These are phyloP conservation scores for Coreoperca whiteheadi DNA, from an alignment of 2,113 vertebrate genomes.

Conservation along the genomic window DNA sequence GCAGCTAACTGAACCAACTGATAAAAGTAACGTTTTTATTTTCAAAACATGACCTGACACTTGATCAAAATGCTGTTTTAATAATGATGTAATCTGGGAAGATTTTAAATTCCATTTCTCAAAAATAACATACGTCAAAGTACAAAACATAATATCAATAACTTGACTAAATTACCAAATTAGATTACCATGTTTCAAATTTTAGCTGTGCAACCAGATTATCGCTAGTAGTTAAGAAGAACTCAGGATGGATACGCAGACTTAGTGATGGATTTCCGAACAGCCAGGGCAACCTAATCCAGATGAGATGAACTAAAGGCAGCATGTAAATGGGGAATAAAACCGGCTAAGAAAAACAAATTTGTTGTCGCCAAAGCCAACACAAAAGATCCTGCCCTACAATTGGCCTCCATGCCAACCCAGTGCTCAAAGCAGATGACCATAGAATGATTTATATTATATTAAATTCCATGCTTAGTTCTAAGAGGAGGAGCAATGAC, in stretches of 20 bases:
- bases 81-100: neutral
- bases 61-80: neutral
- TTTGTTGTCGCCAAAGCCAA: neutral
- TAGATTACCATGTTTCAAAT: no score
- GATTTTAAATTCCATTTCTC: neutral
- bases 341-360: neutral
- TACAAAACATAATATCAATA: neutral
- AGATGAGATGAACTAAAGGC: no score
- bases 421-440: neutral
- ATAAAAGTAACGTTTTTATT: neutral
- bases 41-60: neutral
- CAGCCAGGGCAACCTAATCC: no score
- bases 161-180: neutral
- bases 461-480: neutral
- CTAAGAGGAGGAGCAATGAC: neutral
- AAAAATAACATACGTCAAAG: neutral
- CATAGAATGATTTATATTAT: neutral
- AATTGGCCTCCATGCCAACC: neutral
- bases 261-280: no score
- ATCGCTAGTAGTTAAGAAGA: no score
- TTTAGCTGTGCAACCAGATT: no score
- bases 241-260: no score
- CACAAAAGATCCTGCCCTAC: neutral
- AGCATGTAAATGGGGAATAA: no score
- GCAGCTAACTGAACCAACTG: neutral